Base-by-base conservation (phyloP, 2,113 vertebrate genomes). In the Theropithecus gelada region DNA sequence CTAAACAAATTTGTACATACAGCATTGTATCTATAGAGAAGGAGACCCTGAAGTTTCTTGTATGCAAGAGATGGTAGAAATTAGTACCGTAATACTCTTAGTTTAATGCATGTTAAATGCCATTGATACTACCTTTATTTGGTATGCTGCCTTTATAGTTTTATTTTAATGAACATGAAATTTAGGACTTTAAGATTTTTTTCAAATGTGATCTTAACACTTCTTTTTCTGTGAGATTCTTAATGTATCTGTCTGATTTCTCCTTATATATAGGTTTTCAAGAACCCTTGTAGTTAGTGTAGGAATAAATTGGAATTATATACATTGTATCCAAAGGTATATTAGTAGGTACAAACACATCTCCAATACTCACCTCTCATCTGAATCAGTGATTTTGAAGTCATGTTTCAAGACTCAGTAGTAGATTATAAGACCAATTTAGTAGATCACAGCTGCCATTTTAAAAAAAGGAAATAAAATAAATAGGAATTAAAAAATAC, bases 161-260 rank as follows among this genome's bases (percentile, higher is more conserved):
- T 70, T 90, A 27, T 70, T 93, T 97, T 91, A 90, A 76, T 86
- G 32, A 93, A 89, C 10, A 91, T 84, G 96, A 88, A 80, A 82
- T 61, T 66, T 76, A 75, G 30, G 35, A 32, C 40, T 92, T 93
- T 96, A 66, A 95, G 16, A 84, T 61, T 89, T 86, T 13, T 55
- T 12, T 70, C 8, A 94, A 35, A 20, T 93, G 17, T 68, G 40
- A 87, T 92, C 73, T 59, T 78, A 83, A 32, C 5, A 80, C 52
- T 81, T 95, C 8, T 82, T 85, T 88, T 66, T 68, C 73, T 89
- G 0, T 86, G 72, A 94, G 35, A 64, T 88, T 88, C 30, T 94
- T 94, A 61, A 64, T 72, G 7, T 84, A 14, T 90, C 12, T 84
- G 0, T 90, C 40, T 87, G n/a, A 88, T 91, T 91, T 93, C 23